Evolutionary conservation across 2,888 invertebrate genomes (phyloP).

Genomic region (Leptinotarsa juncta): DNA sequence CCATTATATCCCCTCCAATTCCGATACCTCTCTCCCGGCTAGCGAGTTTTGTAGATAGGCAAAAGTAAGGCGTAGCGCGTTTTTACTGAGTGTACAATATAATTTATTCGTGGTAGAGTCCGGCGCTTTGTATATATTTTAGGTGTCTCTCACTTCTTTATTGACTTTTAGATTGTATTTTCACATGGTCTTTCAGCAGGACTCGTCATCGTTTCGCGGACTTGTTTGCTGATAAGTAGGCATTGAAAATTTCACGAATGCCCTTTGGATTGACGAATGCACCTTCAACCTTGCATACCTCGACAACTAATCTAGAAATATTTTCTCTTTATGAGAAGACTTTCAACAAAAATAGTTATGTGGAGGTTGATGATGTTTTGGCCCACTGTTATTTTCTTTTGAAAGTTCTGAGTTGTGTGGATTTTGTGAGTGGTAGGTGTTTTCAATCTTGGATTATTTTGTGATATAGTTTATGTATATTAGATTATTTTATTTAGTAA

Average conservation of each 20-base stretch:
- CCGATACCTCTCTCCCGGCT: neutral
- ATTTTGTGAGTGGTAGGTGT: neutral
- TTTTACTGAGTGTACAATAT: slow-evolving; percentile 1
- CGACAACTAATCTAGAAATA: no score
- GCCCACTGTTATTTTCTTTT: neutral
- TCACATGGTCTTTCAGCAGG: neutral
- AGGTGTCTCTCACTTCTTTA: neutral
- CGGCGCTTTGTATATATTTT: slow-evolving; percentile 2
- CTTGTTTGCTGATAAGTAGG: no score
- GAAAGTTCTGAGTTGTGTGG: neutral
- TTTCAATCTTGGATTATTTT: neutral
- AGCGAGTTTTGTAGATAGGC: slow-evolving; percentile 6
- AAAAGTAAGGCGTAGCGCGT: neutral
- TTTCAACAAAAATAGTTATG: no score
- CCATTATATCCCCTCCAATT: slow-evolving; percentile 11
- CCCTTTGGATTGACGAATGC: neutral
- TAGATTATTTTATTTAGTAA: neutral
- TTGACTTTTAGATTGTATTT: neutral
- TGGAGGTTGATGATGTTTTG: neutral
- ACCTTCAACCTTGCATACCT: neutral
- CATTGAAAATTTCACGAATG: neutral
- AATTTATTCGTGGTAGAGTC: neutral
- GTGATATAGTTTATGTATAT: slow-evolving; percentile 26
- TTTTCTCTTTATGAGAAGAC: no score
- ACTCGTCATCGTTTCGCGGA: neutral